Conservation (phyloP, 2,888 invertebrate genomes). For the Lithosia quadra region DNA sequence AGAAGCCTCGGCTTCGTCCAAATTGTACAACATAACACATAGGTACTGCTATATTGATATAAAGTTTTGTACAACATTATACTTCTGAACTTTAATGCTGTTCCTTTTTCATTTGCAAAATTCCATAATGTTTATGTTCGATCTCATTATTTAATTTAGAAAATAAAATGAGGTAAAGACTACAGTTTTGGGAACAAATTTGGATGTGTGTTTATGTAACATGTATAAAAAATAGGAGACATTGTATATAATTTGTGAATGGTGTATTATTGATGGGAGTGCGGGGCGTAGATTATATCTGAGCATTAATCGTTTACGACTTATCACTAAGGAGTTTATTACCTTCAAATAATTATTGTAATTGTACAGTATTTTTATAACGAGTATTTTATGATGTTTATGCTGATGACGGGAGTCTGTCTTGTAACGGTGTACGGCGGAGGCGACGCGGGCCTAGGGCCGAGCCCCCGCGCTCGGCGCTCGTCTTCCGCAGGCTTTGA, state of each 20-base stretch:
- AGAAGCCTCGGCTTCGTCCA: constrained; percentile 65
- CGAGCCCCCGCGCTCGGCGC: constrained; percentile 10
- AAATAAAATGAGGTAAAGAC: constrained; percentile 86
- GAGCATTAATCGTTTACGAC: constrained; percentile 77
- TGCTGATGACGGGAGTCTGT: constrained; percentile 59
- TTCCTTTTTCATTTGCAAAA: constrained; percentile 72
- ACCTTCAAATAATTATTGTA: constrained; percentile 82
- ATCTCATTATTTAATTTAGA: constrained; percentile 87
- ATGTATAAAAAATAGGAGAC: constrained; percentile 79
- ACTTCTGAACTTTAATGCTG: constrained; percentile 55
- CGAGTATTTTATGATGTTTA: constrained; percentile 81
- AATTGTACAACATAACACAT: constrained; percentile 60
- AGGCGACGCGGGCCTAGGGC: constrained; percentile 33
- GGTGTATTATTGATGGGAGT: constrained; percentile 78
- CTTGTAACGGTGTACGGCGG: constrained; percentile 48
- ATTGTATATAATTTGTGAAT: constrained; percentile 85
- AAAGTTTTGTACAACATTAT: constrained; percentile 53
- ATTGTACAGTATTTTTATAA: constrained; percentile 87
- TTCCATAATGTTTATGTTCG: constrained; percentile 83
- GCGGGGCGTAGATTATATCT: constrained; percentile 69
- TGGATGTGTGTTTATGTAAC: constrained; percentile 85
- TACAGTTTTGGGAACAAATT: constrained; percentile 87
- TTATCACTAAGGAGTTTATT: constrained; percentile 79
- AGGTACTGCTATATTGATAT: constrained; percentile 60
- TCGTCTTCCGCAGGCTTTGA: constrained; percentile 68